Conservation (phyloP, 1,140 invertebrate genomes). For the Bombus waltoni region DNA sequence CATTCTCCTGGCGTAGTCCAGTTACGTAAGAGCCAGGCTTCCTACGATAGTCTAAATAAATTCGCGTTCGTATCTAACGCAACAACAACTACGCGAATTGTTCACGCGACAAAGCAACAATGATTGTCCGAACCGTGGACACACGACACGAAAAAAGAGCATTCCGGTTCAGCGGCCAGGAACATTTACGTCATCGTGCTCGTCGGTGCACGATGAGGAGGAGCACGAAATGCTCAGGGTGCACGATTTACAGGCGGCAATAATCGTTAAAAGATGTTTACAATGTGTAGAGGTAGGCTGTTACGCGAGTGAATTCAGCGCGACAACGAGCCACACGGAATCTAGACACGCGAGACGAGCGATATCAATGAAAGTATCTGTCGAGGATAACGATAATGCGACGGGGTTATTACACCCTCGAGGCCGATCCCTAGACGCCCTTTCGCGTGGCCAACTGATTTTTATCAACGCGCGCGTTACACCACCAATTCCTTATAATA, state of each 20-base stretch:
- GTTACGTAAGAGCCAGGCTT: no score
- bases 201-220: background rate
- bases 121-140: background rate
- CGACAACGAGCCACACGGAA: constrained; percentile 25
- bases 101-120: background rate
- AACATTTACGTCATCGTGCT: background rate
- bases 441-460: constrained; percentile 65
- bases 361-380: constrained; percentile 45
- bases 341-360: constrained; percentile 21
- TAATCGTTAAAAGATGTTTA: constrained; percentile 33
- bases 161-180: background rate
- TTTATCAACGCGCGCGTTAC: constrained; percentile 60
- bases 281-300: constrained; percentile 8
- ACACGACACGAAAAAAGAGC: background rate
- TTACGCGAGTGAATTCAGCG: background rate
- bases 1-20: no score
- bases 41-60: background rate
- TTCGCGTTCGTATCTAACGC: background rate
- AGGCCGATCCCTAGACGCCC: constrained; percentile 27
- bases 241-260: constrained; percentile 13
- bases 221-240: background rate
- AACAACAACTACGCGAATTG: background rate
- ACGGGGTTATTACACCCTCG: constrained; percentile 43
- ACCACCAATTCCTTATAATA: constrained; percentile 56
- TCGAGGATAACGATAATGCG: constrained; percentile 54